Base-by-base conservation (phyloP, 2,797 vertebrate species). In the Halcyon leucocephala region DNA sequence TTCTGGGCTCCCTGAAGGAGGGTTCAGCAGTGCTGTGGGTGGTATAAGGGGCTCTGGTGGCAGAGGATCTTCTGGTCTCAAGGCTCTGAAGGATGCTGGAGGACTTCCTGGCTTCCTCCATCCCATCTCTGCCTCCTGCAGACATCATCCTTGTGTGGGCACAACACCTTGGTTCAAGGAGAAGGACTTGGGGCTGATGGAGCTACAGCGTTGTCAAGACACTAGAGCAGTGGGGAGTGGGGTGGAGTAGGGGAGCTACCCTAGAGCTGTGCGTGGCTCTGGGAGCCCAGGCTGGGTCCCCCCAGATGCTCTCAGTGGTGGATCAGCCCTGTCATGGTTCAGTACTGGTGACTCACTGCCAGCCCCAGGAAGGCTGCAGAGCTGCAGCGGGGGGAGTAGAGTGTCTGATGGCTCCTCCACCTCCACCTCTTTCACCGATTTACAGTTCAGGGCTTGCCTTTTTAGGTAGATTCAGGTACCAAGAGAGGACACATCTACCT, bases 321-420 rank as follows among this genome's bases (percentile, higher is more conserved):
- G 80, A 37, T 70, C 41, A 37, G 51, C 28, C 21, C 6, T 37
- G 57, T 26, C 0, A 0, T 64, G 78, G 58, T 6, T 90, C 71
- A 58, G 82, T 58, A 46, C 55, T 82, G 64, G 71, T 81, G 77
- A 77, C 52, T 72, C 64, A 25, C 4, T 87, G 71, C 55, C 7
- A 7, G 78, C 31, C 31, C 55, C 33, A 21, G 41, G 49, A 67
- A 84, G 52, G 80, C 69, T 88, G 77, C 72, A 57, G 73, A 84
- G 52, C 35, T 6, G 1, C 0, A 0, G 39, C 1, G 7, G 2
- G 24, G 6, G 19, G 8, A 93, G 20, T 44, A 61, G 66, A 18
- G 10, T 55, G 61, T 67, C 89, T 92, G 77, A 78, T 4, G 12
- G 61, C 61, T 90, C 66, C 49, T 81, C 5, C 2, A 17, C 46